phyloP scores from a whole-genome alignment of 2,113 vertebrate species.

The Tympanuchus pallidicinctus region DNA sequence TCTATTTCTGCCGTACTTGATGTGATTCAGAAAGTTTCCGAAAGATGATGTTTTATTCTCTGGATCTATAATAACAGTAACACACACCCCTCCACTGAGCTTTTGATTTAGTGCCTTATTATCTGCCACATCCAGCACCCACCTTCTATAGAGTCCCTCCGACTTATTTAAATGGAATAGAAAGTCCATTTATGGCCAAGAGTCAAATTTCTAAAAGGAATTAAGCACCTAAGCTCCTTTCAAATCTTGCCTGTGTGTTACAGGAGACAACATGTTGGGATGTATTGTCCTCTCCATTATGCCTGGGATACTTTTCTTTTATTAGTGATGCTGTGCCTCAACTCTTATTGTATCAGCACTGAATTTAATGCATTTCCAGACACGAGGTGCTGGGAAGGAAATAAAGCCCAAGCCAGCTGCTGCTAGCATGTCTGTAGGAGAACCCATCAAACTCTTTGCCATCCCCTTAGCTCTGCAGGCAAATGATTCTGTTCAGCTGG shows the following conservation, averaged over 20 bases:
- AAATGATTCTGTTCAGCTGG: neutral
- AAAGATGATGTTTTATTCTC: neutral
- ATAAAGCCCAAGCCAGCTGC: neutral
- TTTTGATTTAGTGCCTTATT: neutral
- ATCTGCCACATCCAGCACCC: neutral
- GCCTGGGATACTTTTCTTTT: neutral
- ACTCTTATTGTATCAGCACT: fast-evolving
- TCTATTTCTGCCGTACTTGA: neutral
- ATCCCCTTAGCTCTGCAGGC: neutral
- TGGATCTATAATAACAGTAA: fast-evolving
- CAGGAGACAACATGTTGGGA: neutral
- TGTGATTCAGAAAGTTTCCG: neutral
- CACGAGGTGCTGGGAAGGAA: neutral
- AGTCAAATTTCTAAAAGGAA: neutral
- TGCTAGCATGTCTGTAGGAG: neutral
- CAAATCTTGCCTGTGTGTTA: fast-evolving
- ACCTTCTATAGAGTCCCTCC: neutral
- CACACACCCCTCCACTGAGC: neutral
- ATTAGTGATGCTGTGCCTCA: neutral
- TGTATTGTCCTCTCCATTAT: neutral
- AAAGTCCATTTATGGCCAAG: neutral
- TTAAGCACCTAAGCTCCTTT: neutral
- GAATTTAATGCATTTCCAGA: neutral
- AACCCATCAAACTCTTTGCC: neutral
- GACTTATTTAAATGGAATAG: neutral